These are phyloP conservation scores for Platorchestia sp. DNA, from an alignment of 1,140 invertebrate species.

Conservation along the genomic window DNA sequence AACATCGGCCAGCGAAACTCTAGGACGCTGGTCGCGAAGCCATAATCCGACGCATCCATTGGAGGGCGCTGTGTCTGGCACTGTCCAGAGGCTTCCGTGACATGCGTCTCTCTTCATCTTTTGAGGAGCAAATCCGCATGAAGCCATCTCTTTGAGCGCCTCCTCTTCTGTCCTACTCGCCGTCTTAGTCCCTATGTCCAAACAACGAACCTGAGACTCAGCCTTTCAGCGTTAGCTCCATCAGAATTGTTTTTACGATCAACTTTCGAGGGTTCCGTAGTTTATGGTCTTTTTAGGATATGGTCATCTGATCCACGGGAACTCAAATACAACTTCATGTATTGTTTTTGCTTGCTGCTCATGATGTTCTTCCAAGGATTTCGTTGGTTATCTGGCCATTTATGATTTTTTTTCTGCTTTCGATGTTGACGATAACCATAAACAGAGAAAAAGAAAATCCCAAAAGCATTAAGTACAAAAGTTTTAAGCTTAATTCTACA, in stretches of 20 bases:
- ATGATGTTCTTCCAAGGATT: background rate
- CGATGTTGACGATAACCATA: no score
- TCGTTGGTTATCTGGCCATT: no score
- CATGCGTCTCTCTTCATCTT: slow-evolving; percentile 39
- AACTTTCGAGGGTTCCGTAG: background rate
- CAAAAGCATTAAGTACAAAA: no score
- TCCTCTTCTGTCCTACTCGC: background rate
- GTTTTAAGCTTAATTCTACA: no score
- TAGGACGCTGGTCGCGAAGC: background rate
- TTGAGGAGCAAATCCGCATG: slow-evolving; percentile 50
- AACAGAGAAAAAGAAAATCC: no score
- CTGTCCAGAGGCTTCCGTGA: slow-evolving; percentile 27
- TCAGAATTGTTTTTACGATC: background rate
- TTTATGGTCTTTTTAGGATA: background rate
- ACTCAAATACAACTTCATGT: background rate
- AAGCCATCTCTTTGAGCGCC: slow-evolving; percentile 50
- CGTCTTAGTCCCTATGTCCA: background rate
- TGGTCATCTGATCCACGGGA: background rate
- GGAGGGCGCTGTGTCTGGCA: background rate
- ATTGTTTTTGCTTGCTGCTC: background rate
- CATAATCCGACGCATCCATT: background rate
- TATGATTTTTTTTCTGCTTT: no score
- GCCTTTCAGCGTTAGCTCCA: background rate
- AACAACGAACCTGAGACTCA: background rate
- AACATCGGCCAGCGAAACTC: background rate